These are phyloP conservation scores for Siphamia tubifer DNA, from an alignment of 2,113 vertebrate species.

Conservation along the genomic window DNA sequence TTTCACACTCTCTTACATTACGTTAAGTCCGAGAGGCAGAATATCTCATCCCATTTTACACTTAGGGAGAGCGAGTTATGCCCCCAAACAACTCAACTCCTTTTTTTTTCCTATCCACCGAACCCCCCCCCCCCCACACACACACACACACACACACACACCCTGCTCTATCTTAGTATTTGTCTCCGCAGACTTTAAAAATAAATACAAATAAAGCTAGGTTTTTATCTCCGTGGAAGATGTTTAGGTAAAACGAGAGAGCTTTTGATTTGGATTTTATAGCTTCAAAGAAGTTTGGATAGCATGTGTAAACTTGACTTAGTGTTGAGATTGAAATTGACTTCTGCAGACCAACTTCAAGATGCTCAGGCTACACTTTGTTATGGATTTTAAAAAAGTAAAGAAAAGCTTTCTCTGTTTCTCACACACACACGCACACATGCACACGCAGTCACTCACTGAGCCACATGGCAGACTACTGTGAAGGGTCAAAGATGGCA, in stretches of 20 bases:
- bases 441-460: not conserved
- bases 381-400: slow-evolving; percentile 50
- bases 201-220: slow-evolving; percentile 79
- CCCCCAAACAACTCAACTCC: slow-evolving; percentile 80
- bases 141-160: no score
- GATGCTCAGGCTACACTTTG: slow-evolving; percentile 16
- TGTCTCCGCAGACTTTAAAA: slow-evolving; percentile 61
- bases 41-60: slow-evolving; percentile 83
- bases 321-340: slow-evolving; percentile 36
- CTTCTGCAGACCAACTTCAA: slow-evolving; percentile 24
- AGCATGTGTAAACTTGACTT: slow-evolving; percentile 38
- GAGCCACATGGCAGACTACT: slow-evolving; percentile 46
- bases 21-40: slow-evolving; percentile 80
- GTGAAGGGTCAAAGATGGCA: slow-evolving; percentile 79
- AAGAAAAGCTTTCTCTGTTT: slow-evolving; percentile 2
- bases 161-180: slow-evolving; percentile 30
- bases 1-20: slow-evolving; percentile 85
- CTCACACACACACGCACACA: not conserved
- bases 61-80: slow-evolving; percentile 73
- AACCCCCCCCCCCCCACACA: not conserved
- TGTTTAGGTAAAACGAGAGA: slow-evolving; percentile 31
- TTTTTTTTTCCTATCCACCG: slow-evolving; percentile 29
- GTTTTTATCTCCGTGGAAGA: slow-evolving; percentile 37
- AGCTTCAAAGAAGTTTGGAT: slow-evolving; percentile 34
- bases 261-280: slow-evolving; percentile 10